phyloP scores from a whole-genome alignment of 2,888 invertebrate genomes.

The Allophyes oxyacanthae region DNA sequence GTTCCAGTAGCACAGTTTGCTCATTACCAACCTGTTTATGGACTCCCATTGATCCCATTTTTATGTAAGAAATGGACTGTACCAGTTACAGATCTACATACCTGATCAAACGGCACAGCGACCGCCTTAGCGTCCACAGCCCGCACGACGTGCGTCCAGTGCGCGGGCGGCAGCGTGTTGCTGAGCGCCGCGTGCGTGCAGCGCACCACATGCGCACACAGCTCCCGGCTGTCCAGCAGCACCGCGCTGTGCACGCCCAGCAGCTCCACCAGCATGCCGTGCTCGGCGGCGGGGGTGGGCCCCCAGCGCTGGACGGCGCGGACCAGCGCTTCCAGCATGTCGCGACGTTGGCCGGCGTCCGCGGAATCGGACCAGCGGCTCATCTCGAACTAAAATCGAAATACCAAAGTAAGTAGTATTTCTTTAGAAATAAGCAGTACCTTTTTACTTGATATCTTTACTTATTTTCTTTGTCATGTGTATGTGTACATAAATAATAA shows the following conservation, averaged over 20 bases:
- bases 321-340: constrained; percentile 64
- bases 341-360: constrained; percentile 55
- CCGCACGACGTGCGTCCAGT: constrained; percentile 61
- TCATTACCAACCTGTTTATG: too few relatives aligned
- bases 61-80: background rate
- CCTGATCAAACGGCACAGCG: constrained; percentile 69
- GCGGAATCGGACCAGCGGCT: constrained; percentile 64
- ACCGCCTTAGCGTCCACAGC: constrained; percentile 57
- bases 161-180: constrained; percentile 59
- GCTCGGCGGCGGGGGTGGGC: constrained; percentile 53
- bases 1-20: too few relatives aligned
- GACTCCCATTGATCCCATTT: too few relatives aligned
- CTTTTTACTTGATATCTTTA: too few relatives aligned
- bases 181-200: constrained; percentile 55
- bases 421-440: too few relatives aligned
- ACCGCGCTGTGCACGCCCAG: constrained; percentile 71
- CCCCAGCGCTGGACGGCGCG: constrained; percentile 64
- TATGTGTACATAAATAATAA: too few relatives aligned
- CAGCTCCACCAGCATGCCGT: constrained; percentile 72
- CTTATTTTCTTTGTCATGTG: too few relatives aligned
- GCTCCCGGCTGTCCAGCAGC: constrained; percentile 58
- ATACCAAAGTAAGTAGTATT: too few relatives aligned
- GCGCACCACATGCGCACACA: constrained; percentile 56
- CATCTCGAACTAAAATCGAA: constrained; percentile 49
- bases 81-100: constrained; percentile 32